Base-by-base conservation (phyloP, 1,140 invertebrate genomes). In the Kradibia gibbosae region DNA sequence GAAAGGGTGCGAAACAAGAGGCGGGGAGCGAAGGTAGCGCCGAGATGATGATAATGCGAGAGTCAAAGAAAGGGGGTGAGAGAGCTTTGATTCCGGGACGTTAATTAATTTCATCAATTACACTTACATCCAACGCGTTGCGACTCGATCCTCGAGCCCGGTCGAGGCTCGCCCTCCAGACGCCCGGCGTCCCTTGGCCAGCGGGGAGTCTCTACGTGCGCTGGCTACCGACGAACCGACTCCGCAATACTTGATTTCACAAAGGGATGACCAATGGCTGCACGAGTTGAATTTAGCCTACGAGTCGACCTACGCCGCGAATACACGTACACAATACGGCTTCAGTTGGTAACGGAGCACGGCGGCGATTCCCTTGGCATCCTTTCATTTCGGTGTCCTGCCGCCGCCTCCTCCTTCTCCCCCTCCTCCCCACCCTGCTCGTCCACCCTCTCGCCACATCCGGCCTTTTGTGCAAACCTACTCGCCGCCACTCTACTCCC, bases 41-140 rank as follows among this genome's bases (percentile, higher is more conserved):
- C 31, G 22, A 67, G 48, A 31, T n/a, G 8, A 48, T 60, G 53
- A 74, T 70, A 60, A 53, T 72, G 39, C 8, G 71, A 72, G 45
- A 57, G 45, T 28, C 62, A 31, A 57, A 57, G 60, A 65, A 70
- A 53, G 62, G n/a, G 3, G 39, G 22, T 4, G 42, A n/a, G 71
- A 20, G n/a, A 22, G 48, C 80, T 81, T 81, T 81, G 80, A 81
- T 81, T 81, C 70, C 39, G 65, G 74, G 67, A 78, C 78, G 74
- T 81, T 82, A 84, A 82, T 84, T 82, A 82, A 84, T 82, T 82
- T 82, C 78, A 81, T 78, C 81, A 84, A 82, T 84, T 79, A 78
- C 81, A 82, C 50, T 78, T 74, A 74, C 50, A 73, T 34, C 22
- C 34, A 31, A 53, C 72, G 65, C 50, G 48, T 28, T 45, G 31